phyloP scores from a whole-genome alignment of 2,797 vertebrate genomes.

The Lagorchestes hirsutus region DNA sequence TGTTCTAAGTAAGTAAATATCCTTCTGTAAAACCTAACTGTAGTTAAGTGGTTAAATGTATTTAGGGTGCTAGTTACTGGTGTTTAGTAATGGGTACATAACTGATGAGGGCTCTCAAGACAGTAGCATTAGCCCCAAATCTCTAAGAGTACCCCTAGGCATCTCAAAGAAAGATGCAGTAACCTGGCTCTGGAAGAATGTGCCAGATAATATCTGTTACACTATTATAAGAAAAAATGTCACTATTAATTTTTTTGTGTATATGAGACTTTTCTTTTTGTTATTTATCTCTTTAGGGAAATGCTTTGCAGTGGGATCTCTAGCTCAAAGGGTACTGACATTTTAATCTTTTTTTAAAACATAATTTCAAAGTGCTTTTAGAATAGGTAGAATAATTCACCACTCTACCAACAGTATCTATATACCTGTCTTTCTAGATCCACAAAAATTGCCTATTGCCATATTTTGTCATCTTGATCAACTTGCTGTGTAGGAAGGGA shows the following conservation, averaged over 20 bases:
- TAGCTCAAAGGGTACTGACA: not conserved
- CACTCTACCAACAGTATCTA: not conserved
- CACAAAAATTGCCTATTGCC: not conserved
- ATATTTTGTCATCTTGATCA: not conserved
- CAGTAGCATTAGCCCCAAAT: not conserved
- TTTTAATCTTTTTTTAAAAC: not conserved
- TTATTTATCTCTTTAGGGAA: not conserved
- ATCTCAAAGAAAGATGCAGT: not conserved
- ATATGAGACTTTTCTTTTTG: not conserved
- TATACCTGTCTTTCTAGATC: not conserved
- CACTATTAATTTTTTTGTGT: not conserved
- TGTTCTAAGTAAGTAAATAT: not conserved
- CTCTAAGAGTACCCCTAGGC: not conserved
- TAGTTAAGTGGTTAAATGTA: not conserved
- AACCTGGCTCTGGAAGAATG: not conserved
- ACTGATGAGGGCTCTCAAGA: not conserved
- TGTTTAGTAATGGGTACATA: not conserved
- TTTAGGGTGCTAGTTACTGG: not conserved
- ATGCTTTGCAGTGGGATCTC: not conserved
- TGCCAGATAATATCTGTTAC: not conserved
- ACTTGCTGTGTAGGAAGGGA: not conserved
- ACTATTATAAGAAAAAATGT: not conserved
- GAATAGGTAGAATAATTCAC: not conserved
- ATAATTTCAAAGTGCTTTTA: not conserved
- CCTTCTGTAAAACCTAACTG: not conserved